phyloP scores from a whole-genome alignment of 2,888 invertebrate genomes.

The Athripsodes cinereus region DNA sequence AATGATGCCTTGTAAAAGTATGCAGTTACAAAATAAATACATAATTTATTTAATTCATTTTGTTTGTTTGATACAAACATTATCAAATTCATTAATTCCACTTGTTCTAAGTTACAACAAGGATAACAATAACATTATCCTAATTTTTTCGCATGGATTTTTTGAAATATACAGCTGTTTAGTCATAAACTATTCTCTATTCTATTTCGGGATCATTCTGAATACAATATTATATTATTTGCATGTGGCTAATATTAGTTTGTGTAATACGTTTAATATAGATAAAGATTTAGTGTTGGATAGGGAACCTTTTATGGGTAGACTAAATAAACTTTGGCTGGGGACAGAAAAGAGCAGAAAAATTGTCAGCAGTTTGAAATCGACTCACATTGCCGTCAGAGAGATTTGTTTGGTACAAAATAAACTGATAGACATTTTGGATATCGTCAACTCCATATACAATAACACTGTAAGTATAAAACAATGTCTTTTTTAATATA shows the following conservation, averaged over 20 bases:
- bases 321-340: neutral
- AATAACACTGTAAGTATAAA: neutral
- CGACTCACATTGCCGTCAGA: too few relatives aligned
- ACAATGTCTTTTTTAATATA: too few relatives aligned
- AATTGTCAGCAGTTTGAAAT: neutral
- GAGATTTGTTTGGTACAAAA: neutral
- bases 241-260: neutral
- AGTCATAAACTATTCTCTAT: neutral
- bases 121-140: too few relatives aligned
- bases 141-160: too few relatives aligned
- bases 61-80: too few relatives aligned
- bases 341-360: neutral
- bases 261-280: neutral
- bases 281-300: neutral
- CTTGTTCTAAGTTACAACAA: too few relatives aligned
- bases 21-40: too few relatives aligned
- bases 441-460: neutral
- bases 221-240: neutral
- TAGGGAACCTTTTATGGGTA: neutral
- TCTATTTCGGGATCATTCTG: neutral
- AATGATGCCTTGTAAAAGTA: neutral
- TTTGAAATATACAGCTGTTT: too few relatives aligned
- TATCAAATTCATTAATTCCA: too few relatives aligned
- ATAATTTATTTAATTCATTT: too few relatives aligned
- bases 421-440: neutral